Evolutionary conservation across 2,113 vertebrate genomes (phyloP), one percentile per base, ranked within the genome.

Genomic region (Oreochromis aureus): DNA sequence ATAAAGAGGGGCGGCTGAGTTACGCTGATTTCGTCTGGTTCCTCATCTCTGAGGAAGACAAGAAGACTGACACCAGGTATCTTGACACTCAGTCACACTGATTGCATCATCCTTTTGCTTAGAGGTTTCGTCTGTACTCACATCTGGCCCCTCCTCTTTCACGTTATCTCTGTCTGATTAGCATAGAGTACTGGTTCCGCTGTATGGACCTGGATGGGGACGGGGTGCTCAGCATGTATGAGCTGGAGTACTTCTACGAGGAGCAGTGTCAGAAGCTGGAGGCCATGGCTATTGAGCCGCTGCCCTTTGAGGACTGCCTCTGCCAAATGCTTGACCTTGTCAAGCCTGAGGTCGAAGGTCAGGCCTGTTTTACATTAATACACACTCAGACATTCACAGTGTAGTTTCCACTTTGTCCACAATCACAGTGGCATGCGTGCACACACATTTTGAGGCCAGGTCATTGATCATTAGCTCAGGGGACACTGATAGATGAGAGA

Each of bases 121-220:
- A 15, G 8, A 30, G 27, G 19, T 34, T 85, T 84, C 3, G 2
- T 19, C 10, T 76, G 59, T 22, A 27, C 73, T 46, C 24, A 27
- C 3, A 7, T 16, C 9, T 10, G 12, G 39, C 10, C 15, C 3
- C 34, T 4, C 32, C n/a, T 53, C 15, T 22, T 6, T 27, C 19
- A 39, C 24, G 7, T 36, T n/a, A 10, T 46, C 82, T 73, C 61
- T 24, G 6, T 91, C 58, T 95, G 44, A 53, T 78, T 78, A 99
- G 98, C 94, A 98, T 99, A 83, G 98, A 99, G 94, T 99, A 99
- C 94, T 99, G 98, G 98, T 99, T 99, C 95, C 98, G 98, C 91
- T 99, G 98, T 89, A 98, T 99, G 98, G 98, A 99, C 92, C 93
- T 99, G 82, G 98, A 99, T 36, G 98, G 98, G 3, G 98, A 99